Conservation (phyloP, 2,113 vertebrate genomes). For the Sapayoa aenigma region DNA sequence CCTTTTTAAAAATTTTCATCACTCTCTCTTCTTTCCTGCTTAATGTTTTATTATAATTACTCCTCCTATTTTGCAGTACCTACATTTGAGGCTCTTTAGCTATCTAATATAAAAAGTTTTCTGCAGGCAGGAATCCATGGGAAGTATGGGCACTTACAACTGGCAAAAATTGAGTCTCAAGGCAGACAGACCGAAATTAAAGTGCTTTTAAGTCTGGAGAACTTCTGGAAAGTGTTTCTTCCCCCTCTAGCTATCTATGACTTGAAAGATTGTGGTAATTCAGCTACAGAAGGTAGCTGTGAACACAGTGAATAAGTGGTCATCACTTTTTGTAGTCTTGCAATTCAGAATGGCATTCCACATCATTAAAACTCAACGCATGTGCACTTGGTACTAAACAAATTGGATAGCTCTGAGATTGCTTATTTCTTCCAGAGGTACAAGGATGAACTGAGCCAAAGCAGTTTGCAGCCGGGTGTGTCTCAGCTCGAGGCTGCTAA, state of each 20-base stretch:
- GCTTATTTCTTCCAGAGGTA: constrained; percentile 35
- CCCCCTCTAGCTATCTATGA: neutral
- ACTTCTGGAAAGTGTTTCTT: neutral
- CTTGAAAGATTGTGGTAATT: neutral
- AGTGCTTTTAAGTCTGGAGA: neutral
- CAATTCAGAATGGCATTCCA: neutral
- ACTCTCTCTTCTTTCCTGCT: neutral
- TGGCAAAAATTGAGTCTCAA: neutral
- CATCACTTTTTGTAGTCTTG: neutral
- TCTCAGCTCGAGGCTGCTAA: constrained; percentile 55
- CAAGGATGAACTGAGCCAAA: neutral
- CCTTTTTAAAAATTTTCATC: neutral
- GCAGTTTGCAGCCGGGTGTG: neutral
- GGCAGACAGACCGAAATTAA: neutral
- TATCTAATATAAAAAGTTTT: neutral
- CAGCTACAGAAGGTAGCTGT: neutral
- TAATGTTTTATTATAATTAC: neutral
- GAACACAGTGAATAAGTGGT: neutral
- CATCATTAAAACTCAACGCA: neutral
- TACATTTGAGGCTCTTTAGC: neutral
- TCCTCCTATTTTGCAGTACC: neutral
- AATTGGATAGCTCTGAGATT: constrained; percentile 23
- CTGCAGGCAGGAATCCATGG: neutral
- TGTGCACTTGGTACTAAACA: constrained; percentile 27
- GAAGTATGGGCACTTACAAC: neutral